Conservation (phyloP, 1,140 invertebrate species). For the Drosophila prosaltans region DNA sequence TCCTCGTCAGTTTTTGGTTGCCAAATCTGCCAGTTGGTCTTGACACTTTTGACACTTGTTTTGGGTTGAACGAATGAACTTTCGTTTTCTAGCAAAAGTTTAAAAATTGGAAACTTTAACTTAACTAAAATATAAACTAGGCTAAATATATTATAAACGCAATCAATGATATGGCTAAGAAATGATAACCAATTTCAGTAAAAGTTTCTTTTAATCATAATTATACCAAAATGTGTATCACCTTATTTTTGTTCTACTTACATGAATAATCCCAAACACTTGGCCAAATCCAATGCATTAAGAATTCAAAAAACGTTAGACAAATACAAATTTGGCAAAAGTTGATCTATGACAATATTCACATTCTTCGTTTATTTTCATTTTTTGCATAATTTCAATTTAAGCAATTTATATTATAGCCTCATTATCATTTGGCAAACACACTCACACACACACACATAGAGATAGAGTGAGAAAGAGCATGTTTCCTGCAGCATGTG, state of each 20-base stretch:
- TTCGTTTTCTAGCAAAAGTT: background rate
- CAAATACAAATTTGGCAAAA: background rate
- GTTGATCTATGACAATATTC: slow-evolving; percentile 40
- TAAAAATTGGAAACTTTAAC: no score
- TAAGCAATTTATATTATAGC: slow-evolving; percentile 77
- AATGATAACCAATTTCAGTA: no score
- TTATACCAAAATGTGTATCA: no score
- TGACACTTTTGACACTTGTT: slow-evolving; percentile 5
- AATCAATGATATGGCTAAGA: no score
- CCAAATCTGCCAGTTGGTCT: background rate
- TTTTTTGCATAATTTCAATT: slow-evolving; percentile 76
- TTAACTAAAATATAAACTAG: no score
- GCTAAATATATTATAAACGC: no score
- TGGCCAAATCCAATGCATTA: no score
- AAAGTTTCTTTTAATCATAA: no score
- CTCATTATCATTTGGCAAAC: slow-evolving; percentile 66
- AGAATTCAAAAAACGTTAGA: no score
- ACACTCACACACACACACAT: background rate
- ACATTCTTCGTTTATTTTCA: slow-evolving; percentile 34
- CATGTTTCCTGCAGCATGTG: slow-evolving; percentile 27
- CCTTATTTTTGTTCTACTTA: no score
- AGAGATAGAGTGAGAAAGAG: background rate
- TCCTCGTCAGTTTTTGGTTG: slow-evolving; percentile 7
- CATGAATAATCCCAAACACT: no score
- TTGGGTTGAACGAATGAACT: background rate